These are phyloP conservation scores for Allolobophora icterica DNA, from an alignment of 2,888 invertebrate species.

Conservation along the genomic window DNA sequence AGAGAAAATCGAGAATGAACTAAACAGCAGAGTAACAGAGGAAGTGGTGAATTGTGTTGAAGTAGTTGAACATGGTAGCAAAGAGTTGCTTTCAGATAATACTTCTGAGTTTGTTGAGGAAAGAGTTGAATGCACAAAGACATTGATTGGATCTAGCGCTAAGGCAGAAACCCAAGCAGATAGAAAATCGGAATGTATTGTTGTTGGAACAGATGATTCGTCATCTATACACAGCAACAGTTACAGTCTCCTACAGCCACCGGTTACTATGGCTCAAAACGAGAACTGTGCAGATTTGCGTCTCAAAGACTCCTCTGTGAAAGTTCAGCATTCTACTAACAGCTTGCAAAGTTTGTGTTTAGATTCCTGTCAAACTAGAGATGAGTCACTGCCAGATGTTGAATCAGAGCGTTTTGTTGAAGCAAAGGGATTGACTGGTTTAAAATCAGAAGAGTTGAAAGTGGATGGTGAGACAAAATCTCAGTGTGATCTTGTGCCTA, in stretches of 20 bases:
- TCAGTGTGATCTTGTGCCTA: not conserved
- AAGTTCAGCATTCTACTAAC: not conserved
- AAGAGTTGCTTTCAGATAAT: not conserved
- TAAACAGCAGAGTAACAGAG: not conserved
- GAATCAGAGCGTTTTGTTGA: not conserved
- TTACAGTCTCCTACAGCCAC: slow-evolving; percentile 8
- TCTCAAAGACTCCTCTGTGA: not conserved
- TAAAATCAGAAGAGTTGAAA: not conserved
- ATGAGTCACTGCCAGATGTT: not conserved
- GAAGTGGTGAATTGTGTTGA: not conserved
- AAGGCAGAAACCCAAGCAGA: not conserved
- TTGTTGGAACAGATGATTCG: not conserved
- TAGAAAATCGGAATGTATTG: not conserved
- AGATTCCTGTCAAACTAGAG: not conserved
- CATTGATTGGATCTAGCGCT: not conserved
- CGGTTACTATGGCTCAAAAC: not conserved
- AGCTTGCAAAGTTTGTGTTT: not conserved
- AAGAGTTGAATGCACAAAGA: not conserved
- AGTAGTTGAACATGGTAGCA: not conserved
- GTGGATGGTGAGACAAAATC: not conserved
- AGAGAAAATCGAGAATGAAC: not conserved
- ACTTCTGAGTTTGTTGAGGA: not conserved
- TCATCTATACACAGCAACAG: not conserved
- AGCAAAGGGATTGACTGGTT: not conserved
- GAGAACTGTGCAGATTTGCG: not conserved